These are phyloP conservation scores for Drosophila carrolli DNA, from an alignment of 1,140 invertebrate species.

Conservation along the genomic window DNA sequence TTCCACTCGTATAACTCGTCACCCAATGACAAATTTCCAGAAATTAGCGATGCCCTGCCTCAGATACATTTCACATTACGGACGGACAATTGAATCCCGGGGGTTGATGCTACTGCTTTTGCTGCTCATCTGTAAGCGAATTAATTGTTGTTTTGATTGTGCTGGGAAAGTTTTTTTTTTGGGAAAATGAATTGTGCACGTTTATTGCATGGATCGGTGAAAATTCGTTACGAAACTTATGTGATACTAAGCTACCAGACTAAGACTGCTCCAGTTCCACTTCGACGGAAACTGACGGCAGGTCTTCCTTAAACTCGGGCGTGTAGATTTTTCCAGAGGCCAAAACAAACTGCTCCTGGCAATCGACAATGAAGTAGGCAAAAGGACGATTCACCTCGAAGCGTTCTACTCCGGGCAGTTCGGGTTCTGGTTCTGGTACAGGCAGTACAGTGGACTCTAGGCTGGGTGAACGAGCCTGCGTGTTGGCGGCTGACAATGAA, in stretches of 20 bases:
- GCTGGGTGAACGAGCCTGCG: slow-evolving; percentile 50
- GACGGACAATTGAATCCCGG: slow-evolving; percentile 75
- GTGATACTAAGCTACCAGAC: slow-evolving; percentile 32
- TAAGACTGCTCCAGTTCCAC: slow-evolving; percentile 74
- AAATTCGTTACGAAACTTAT: slow-evolving; percentile 74
- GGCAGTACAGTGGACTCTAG: slow-evolving; percentile 38
- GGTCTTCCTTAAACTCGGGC: slow-evolving; percentile 75
- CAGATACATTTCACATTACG: slow-evolving; percentile 81
- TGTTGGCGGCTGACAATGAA: slow-evolving; percentile 58
- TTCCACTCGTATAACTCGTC: slow-evolving; percentile 4
- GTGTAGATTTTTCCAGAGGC: slow-evolving; percentile 88
- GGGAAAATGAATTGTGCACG: slow-evolving; percentile 54
- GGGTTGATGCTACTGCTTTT: slow-evolving; percentile 50
- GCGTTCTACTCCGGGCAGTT: slow-evolving; percentile 68
- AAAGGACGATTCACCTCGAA: slow-evolving; percentile 89
- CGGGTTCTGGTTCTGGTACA: slow-evolving; percentile 59
- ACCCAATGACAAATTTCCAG: slow-evolving; percentile 75
- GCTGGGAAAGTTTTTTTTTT: slow-evolving; percentile 64
- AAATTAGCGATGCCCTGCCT: slow-evolving; percentile 76
- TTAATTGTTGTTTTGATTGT: slow-evolving; percentile 82
- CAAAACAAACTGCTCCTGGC: slow-evolving; percentile 86
- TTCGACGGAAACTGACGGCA: slow-evolving; percentile 63
- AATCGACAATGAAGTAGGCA: slow-evolving; percentile 88
- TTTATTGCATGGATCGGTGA: slow-evolving; percentile 68
- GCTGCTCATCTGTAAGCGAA: slow-evolving; percentile 59